A percentile compares a stretch with the other conserved stretches of the same genome.
Evolutionary conservation across 37 sponge, comb jelly and placozoan species (phyloP).

Genomic region (Hormiphora californensis): DNA sequence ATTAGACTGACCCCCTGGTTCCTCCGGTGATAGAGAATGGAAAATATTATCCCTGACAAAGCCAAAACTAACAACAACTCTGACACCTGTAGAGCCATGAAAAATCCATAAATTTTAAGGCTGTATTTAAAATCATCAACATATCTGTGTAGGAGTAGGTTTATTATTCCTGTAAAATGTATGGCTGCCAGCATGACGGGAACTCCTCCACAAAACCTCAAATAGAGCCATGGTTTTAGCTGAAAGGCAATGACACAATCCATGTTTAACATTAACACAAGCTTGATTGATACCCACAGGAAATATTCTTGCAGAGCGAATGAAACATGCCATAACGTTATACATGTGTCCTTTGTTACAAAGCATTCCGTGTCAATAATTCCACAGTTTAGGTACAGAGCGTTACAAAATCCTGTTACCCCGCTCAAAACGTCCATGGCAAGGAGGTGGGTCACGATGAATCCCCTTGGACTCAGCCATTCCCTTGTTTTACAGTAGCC

Average conservation of each 20-base stretch:
- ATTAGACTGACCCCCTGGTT: background rate
- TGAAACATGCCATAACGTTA: too few relatives aligned
- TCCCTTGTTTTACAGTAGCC: background rate
- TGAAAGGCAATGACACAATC: background rate
- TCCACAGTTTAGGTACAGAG: constrained; percentile 1
- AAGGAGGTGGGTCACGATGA: background rate
- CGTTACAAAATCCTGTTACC: background rate
- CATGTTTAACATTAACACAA: background rate
- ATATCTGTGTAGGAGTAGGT: background rate
- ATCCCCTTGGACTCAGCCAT: constrained; percentile 4
- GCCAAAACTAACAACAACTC: background rate
- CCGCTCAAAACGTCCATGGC: background rate
- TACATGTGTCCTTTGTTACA: background rate
- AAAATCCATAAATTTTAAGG: background rate
- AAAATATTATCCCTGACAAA: too few relatives aligned
- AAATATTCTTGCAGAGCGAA: constrained; percentile 21
- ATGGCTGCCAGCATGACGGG: background rate
- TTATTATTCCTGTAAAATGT: background rate
- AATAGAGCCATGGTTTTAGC: too few relatives aligned
- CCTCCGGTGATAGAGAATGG: too few relatives aligned
- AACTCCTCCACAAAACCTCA: background rate
- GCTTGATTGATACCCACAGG: background rate
- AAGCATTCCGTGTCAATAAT: constrained; percentile 6
- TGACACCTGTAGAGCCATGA: background rate
- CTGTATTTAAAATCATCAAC: background rate